Percentiles rank a stretch among this genome's conserved stretches.
phyloP scores from a whole-genome alignment of 2,797 vertebrate species.

The Lithobates pipiens region DNA sequence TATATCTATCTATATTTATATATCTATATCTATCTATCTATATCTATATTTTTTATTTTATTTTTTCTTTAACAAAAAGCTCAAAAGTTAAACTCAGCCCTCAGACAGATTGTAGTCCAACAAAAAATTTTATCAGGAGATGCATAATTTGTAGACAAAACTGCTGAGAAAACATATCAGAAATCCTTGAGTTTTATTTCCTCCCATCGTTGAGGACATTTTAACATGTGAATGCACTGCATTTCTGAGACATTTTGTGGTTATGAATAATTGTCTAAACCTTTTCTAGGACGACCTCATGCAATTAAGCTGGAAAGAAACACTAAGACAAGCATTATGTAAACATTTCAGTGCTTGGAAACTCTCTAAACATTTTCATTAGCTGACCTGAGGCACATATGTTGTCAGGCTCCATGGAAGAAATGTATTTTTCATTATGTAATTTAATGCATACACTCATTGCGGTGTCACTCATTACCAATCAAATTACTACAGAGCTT shows the following conservation, averaged over 20 bases:
- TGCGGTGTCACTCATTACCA: neutral
- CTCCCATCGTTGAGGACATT: neutral
- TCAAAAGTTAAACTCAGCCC: neutral
- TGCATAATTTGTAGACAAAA: neutral
- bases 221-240: neutral
- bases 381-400: neutral
- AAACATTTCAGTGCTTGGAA: constrained; percentile 8
- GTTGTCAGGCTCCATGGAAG: neutral
- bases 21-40: too few species aligned
- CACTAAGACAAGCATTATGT: neutral
- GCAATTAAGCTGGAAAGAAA: constrained; percentile 20
- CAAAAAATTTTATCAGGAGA: neutral
- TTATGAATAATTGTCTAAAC: neutral
- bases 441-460: neutral
- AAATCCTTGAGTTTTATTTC: neutral
- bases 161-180: constrained; percentile 3
- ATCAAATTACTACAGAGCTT: neutral
- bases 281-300: neutral
- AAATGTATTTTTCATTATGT: neutral
- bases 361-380: neutral
- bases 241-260: constrained; percentile 24
- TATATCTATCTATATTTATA: too few species aligned
- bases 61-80: neutral
- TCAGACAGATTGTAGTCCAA: neutral
- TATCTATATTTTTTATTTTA: neutral